Evolutionary conservation across 2,797 vertebrate species (phyloP).

Genomic region (Podargus strigoides): DNA sequence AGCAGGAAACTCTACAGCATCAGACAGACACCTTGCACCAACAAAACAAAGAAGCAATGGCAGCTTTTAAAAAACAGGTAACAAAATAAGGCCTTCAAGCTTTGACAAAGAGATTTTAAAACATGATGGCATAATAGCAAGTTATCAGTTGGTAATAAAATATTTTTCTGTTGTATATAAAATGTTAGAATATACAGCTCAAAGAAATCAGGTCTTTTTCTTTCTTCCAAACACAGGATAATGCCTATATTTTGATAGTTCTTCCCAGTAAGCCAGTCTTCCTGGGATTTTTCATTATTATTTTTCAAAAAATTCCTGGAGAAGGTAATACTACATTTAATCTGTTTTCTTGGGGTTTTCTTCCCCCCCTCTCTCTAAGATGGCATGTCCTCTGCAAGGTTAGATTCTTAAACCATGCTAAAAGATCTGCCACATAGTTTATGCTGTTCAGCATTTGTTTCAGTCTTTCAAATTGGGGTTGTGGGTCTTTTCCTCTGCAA

Average conservation of each 20-base stretch:
- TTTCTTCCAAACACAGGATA: not conserved
- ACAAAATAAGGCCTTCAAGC: not conserved
- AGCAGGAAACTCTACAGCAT: slow-evolving; percentile 85
- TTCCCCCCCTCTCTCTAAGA: not conserved
- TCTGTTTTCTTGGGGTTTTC: not conserved
- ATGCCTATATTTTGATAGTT: not conserved
- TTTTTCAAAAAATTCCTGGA: not conserved
- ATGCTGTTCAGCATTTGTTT: not conserved
- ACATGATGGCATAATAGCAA: not conserved
- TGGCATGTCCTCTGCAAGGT: not conserved
- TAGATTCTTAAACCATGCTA: not conserved
- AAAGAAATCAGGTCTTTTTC: not conserved
- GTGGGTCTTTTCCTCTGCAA: not conserved
- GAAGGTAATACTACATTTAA: not conserved
- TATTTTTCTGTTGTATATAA: not conserved
- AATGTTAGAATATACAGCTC: not conserved
- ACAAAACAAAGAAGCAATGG: slow-evolving; percentile 81
- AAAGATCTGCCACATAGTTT: not conserved
- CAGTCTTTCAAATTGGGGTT: not conserved
- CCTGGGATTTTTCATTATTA: not conserved
- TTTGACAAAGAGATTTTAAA: not conserved
- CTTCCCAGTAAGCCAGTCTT: not conserved
- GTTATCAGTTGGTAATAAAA: not conserved
- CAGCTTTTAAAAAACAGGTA: slow-evolving; percentile 86
- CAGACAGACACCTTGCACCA: slow-evolving; percentile 74